Evolutionary conservation across 2,797 vertebrate species (phyloP).

Genomic region (Brachyalestes nurse): DNA sequence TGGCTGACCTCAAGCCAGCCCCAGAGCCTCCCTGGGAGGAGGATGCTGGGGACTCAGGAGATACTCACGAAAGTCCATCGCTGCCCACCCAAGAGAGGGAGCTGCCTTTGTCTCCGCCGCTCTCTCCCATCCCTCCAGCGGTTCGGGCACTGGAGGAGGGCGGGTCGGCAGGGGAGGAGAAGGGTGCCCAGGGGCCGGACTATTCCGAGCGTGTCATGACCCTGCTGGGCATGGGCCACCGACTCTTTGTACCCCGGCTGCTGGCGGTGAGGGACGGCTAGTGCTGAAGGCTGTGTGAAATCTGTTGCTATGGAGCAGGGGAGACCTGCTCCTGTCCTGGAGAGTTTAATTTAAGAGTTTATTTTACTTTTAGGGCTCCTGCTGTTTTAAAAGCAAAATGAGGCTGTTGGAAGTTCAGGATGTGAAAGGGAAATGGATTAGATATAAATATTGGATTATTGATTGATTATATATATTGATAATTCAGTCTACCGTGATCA

Average conservation of each 20-base stretch:
- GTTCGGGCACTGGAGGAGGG: conserved; percentile 87
- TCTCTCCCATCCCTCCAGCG: conserved; percentile 83
- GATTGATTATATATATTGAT: too few species aligned
- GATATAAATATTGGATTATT: neutral
- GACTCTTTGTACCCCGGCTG: conserved; percentile 95
- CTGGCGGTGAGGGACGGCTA: conserved; percentile 89
- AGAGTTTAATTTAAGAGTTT: neutral
- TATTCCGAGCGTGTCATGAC: conserved; percentile 91
- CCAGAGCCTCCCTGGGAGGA: conserved; percentile 47
- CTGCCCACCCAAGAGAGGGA: conserved; percentile 88
- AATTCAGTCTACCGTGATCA: too few species aligned
- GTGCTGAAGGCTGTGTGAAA: conserved; percentile 9
- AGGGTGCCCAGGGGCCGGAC: conserved; percentile 85
- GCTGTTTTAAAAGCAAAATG: too few species aligned
- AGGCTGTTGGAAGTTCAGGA: neutral
- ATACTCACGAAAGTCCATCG: conserved; percentile 81
- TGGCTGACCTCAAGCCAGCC: conserved; percentile 50
- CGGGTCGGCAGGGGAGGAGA: conserved; percentile 76
- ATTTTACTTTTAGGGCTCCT: neutral
- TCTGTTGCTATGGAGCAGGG: neutral
- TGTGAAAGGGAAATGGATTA: neutral
- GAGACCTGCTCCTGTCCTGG: neutral
- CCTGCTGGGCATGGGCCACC: conserved; percentile 97
- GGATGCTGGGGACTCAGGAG: conserved; percentile 47
- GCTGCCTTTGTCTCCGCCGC: conserved; percentile 79